These are phyloP conservation scores for Pollimyrus isidori DNA, from an alignment of 2,113 vertebrate species.

Conservation along the genomic window DNA sequence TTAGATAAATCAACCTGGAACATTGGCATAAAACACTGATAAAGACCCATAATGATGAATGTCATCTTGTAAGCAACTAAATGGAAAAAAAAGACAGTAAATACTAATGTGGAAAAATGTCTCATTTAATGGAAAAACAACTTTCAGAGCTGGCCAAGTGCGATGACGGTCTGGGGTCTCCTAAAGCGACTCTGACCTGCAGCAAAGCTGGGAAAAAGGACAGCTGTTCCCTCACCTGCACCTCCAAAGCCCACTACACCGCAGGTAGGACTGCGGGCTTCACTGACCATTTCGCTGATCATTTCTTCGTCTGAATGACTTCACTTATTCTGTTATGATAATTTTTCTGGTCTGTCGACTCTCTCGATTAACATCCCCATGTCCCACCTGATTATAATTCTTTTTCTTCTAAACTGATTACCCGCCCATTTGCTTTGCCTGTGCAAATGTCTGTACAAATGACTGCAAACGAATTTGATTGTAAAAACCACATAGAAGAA, in stretches of 20 bases:
- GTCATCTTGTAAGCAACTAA: neutral
- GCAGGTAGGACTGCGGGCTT: constrained; percentile 66
- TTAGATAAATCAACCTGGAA: neutral
- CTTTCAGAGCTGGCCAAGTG: constrained; percentile 72
- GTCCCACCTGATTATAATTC: neutral
- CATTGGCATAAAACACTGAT: neutral
- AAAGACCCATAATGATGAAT: neutral
- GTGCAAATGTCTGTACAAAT: neutral
- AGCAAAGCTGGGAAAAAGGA: constrained; percentile 88
- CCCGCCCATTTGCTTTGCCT: neutral
- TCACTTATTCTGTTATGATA: neutral
- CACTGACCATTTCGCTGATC: neutral
- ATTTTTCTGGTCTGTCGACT: neutral
- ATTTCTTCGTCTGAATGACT: neutral
- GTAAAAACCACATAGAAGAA: neutral
- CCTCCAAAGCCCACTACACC: constrained; percentile 79
- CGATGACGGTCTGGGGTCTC: constrained; percentile 57
- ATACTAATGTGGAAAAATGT: neutral
- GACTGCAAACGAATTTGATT: neutral
- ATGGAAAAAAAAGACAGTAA: no score
- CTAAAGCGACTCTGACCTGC: constrained; percentile 80
- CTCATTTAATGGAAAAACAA: neutral
- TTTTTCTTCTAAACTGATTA: neutral
- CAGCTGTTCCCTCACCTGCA: constrained; percentile 86
- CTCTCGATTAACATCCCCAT: neutral